Base-by-base conservation (phyloP, 2,113 vertebrate genomes). In the Thermophis baileyi region DNA sequence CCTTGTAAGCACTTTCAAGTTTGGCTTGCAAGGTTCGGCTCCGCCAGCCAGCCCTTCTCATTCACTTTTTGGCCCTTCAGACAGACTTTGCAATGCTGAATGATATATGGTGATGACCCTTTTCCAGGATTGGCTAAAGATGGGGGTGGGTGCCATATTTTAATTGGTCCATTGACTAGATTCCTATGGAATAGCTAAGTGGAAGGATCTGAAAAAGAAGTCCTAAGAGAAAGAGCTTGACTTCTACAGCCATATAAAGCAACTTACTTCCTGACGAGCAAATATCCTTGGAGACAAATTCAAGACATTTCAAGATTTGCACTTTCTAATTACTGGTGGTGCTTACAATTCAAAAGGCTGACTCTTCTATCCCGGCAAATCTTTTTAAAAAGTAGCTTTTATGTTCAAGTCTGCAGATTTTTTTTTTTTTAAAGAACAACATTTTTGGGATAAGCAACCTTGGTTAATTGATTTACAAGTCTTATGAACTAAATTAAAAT, bases 141-240 rank as follows among this genome's bases (percentile, higher is more conserved):
- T 25, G 54, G 93, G 87, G 54, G 88, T 1, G 7, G 88, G 22
- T 18, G 12, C 22, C 46, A 46, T 11, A 6, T 60, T 40, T 91
- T 81, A 63, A 93, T 92, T 94, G 88, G 30, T 91, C 10, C 25
- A 35, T 92, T 91, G 44, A 40, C 81, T 94, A 74, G 1, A 87
- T 55, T 88, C 8, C 40, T 94, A 49, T n/a, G 40, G 89, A 55
- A 87, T 88, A 63, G 49, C 2, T 54, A 49, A 35, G 53, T 88
- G 85, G 40, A 12, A 57, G 10, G n/a, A 14, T 6, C 46, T 30
- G n/a, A 44, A 0, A n/a, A 87, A 35, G 4, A 0, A 20, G 7
- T 11, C 25, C 0, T 44, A 88, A 44, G 53, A 44, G n/a, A 51
- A 89, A 87, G 25, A 57, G 6, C 91, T 90, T 92, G 9, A 50